Evolutionary conservation across 2,113 vertebrate species (phyloP), one percentile per base, ranked within the genome.

Genomic region (Puma concolor): DNA sequence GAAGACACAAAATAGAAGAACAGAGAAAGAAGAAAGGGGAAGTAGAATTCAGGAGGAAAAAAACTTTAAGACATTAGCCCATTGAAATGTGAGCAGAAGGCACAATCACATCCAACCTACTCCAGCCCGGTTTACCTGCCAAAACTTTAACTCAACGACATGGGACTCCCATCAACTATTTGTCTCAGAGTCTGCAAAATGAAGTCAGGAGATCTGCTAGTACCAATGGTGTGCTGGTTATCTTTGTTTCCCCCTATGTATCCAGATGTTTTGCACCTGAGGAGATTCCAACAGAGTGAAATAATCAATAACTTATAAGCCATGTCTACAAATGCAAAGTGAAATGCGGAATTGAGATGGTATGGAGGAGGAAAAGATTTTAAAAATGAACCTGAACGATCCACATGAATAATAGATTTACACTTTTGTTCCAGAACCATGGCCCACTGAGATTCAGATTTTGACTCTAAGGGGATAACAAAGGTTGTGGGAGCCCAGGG

Each of bases 1-100:
- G 95, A 98, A 98, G 94, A 98, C 15, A 80, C 87, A 96, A 98
- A 98, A 98, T 96, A 97, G 96, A 98, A 98, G 98, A 98, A 98
- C 98, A 98, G 98, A 97, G 69, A 98, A 93, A 97, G 67, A 67
- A 88, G 19, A 98, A 98, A 97, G 94, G 83, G 96, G 98, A 98
- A 98, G 97, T 86, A 89, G 72, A 91, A 84, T 79, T 97, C 33
- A 88, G 66, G 66, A 63, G 92, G 94, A 50, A 71, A 79, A 96
- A 82, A 87, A 48, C 31, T 33, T 5, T 86, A 72, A 97, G 89
- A 57, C 94, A 36, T 82, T 69, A 36, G 38, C 94, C 90, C 92
- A 91, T n/a, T 69, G 69, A 94, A 92, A 72, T 38, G n/a, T 54
- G 79, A 88, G 84, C 71, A 69, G 57, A 96, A 80, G 36, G 63